Evolutionary conservation across 2,113 vertebrate species (phyloP).

Genomic region (Corythornis madagascariensis): DNA sequence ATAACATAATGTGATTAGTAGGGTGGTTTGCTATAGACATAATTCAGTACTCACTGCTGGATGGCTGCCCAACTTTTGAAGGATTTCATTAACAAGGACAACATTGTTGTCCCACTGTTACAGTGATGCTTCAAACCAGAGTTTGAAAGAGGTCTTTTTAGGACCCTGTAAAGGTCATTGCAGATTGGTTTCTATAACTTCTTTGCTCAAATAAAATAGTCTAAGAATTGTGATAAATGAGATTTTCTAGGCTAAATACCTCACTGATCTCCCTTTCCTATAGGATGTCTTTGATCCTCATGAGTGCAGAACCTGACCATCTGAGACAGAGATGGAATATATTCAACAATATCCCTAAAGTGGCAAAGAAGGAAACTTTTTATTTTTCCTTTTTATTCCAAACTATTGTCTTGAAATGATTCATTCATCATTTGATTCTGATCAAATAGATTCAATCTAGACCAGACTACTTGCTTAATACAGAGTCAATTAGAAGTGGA

Average conservation of each 20-base stretch:
- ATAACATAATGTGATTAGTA: neutral
- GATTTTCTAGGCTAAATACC: neutral
- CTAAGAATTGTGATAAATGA: neutral
- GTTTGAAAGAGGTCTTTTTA: neutral
- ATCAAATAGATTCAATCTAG: neutral
- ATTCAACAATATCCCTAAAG: neutral
- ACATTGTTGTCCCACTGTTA: neutral
- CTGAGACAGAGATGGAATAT: neutral
- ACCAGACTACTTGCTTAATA: neutral
- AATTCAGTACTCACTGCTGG: neutral
- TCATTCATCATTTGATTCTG: neutral
- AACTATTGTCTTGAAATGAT: neutral
- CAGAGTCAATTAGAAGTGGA: neutral
- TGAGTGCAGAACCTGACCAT: neutral
- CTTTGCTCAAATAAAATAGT: neutral
- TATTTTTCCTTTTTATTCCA: neutral
- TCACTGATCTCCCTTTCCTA: neutral
- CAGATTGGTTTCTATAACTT: neutral
- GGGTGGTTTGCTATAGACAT: neutral
- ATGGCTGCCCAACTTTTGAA: neutral
- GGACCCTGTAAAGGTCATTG: neutral
- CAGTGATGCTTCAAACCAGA: neutral
- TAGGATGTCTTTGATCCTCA: neutral
- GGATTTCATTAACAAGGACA: neutral
- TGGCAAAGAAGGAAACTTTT: neutral